Conservation (phyloP, 2,113 vertebrate species). For the Lophura nycthemera region DNA sequence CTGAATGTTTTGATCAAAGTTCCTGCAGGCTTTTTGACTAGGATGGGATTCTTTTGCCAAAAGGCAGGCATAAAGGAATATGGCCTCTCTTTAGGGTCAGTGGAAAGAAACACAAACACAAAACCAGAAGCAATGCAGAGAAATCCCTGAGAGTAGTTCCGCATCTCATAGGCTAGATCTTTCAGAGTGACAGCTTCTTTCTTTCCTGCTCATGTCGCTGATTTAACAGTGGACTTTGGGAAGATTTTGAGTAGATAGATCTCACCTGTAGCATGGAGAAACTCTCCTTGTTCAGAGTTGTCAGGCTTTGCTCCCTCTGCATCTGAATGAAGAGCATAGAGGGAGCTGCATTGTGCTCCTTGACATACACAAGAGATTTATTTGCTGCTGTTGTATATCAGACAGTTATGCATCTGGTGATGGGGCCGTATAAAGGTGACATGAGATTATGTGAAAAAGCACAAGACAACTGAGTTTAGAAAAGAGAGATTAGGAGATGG, state of each 20-base stretch:
- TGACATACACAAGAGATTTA: not conserved
- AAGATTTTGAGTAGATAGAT: not conserved
- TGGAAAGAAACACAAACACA: not conserved
- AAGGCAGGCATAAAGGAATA: not conserved
- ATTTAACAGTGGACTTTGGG: not conserved
- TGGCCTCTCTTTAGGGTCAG: not conserved
- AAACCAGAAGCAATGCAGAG: not conserved
- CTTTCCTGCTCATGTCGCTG: not conserved
- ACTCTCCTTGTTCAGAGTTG: not conserved
- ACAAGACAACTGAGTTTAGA: not conserved
- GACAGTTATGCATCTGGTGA: not conserved
- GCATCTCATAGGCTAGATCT: not conserved
- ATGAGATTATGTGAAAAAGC: not conserved
- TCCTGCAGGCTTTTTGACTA: not conserved
- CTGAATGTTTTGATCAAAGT: not conserved
- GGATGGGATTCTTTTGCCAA: not conserved
- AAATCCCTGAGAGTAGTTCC: not conserved
- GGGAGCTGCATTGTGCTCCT: accelerated
- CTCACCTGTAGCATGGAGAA: not conserved
- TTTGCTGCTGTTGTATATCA: not conserved
- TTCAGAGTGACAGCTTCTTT: not conserved
- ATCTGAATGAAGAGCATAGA: not conserved
- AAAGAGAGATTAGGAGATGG: not conserved
- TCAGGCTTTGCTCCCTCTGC: not conserved
- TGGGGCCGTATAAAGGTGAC: not conserved